Conservation (phyloP, 2,797 vertebrate species). For the Syncerus caffer region DNA sequence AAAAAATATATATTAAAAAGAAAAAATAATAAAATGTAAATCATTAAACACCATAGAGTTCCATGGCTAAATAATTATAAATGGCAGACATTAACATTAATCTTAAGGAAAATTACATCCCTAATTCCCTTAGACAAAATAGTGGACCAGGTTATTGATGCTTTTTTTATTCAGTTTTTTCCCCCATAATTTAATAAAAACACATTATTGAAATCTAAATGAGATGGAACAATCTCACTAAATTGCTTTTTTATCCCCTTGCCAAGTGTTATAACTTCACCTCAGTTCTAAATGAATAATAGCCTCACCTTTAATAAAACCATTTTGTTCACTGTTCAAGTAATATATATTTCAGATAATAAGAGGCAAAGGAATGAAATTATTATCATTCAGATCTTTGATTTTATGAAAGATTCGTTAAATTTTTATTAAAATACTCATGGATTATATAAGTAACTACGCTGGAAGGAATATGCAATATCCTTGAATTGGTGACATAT, state of each 20-base stretch:
- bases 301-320: background rate
- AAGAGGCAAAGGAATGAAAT: conserved; percentile 15
- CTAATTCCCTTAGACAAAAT: conserved; percentile 14
- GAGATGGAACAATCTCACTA: conserved; percentile 24
- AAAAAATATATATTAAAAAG: background rate
- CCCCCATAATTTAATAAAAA: conserved; percentile 54
- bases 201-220: conserved; percentile 34
- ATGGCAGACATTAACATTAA: conserved; percentile 37
- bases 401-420: background rate
- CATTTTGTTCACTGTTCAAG: background rate
- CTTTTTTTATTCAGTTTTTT: background rate
- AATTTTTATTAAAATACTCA: background rate
- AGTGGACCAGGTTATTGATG: conserved; percentile 5
- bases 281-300: conserved; percentile 22
- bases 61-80: conserved; percentile 13
- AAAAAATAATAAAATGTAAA: background rate
- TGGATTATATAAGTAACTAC: conserved; percentile 4
- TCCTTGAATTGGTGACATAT: background rate
- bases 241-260: background rate
- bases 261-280: background rate
- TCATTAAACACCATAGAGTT: background rate
- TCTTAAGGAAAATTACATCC: conserved; percentile 34
- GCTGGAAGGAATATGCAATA: background rate
- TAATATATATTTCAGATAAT: conserved; percentile 1
- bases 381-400: background rate